These are phyloP conservation scores for Sterna hirundo DNA, from an alignment of 2,113 vertebrate genomes.

Conservation along the genomic window DNA sequence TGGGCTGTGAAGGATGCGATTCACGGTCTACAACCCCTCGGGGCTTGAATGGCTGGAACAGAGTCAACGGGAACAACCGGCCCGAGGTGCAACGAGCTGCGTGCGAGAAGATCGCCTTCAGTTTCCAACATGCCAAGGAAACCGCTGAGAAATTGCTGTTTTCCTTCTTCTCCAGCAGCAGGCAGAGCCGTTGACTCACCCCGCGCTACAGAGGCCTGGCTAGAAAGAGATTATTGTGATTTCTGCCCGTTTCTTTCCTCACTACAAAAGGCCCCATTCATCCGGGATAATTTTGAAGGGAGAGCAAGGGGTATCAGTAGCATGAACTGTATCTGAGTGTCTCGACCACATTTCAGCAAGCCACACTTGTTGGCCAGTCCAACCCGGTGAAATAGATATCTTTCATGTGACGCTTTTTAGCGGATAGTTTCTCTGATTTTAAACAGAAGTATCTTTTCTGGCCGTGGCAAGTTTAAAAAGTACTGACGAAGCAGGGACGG, in stretches of 20 bases:
- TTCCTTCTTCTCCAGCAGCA: conserved; percentile 65
- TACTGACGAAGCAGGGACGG: neutral
- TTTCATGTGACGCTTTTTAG: neutral
- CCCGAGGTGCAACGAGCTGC: neutral
- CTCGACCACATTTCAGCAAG: conserved; percentile 57
- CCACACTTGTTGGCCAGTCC: conserved; percentile 26
- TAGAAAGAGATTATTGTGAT: conserved; percentile 75
- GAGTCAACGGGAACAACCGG: neutral
- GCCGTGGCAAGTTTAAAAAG: neutral
- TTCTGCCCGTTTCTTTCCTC: conserved; percentile 44
- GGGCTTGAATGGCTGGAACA: neutral
- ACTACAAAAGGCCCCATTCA: conserved; percentile 77
- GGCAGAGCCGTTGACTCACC: conserved; percentile 33
- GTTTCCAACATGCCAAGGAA: conserved; percentile 60
- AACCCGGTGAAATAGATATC: neutral
- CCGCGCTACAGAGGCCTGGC: conserved; percentile 33
- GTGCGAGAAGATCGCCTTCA: conserved; percentile 4
- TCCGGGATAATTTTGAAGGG: conserved; percentile 37
- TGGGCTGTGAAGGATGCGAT: neutral
- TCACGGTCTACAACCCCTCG: rapidly evolving
- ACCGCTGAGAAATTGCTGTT: conserved; percentile 76
- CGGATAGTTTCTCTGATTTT: neutral
- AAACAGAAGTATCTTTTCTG: conserved; percentile 46
- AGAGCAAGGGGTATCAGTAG: conserved; percentile 62
- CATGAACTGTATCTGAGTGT: conserved; percentile 40